These are phyloP conservation scores for Sesamia nonagrioides DNA, from an alignment of 1,140 invertebrate species.

Conservation along the genomic window DNA sequence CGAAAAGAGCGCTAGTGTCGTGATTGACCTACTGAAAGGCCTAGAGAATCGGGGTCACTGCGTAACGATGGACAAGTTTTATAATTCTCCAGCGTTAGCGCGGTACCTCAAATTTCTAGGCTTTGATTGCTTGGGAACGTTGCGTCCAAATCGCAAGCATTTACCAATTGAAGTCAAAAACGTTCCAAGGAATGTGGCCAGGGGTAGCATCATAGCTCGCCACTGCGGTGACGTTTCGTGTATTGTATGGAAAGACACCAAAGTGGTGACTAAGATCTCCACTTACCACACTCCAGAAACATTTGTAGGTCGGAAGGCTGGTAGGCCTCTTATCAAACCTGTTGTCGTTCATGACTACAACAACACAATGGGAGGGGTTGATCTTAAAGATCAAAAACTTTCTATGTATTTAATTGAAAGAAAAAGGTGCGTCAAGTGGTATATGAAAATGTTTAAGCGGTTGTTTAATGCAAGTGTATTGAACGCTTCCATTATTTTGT, in stretches of 20 bases:
- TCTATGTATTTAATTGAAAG: no score
- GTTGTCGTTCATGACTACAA: no score
- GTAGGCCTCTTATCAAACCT: not conserved
- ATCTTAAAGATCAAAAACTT: no score
- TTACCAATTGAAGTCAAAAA: not conserved
- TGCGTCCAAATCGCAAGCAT: not conserved
- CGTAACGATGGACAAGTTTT: not conserved
- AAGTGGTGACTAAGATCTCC: constrained; percentile 19
- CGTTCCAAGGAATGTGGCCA: not conserved
- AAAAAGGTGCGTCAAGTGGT: no score
- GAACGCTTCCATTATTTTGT: no score
- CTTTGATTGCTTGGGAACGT: not conserved
- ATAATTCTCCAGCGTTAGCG: not conserved
- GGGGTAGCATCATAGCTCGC: not conserved
- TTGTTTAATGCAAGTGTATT: no score
- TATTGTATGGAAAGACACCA: constrained; percentile 8
- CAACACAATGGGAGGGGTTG: no score
- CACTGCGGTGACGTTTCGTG: constrained; percentile 21
- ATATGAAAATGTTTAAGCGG: no score
- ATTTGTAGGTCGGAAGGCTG: not conserved
- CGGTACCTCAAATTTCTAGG: not conserved
- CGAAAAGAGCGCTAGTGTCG: not conserved
- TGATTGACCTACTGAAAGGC: not conserved
- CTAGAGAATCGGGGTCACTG: not conserved
- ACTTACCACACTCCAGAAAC: constrained; percentile 8